Evolutionary conservation across 1,140 invertebrate genomes (phyloP).

Genomic region (Diabrotica virgifera): DNA sequence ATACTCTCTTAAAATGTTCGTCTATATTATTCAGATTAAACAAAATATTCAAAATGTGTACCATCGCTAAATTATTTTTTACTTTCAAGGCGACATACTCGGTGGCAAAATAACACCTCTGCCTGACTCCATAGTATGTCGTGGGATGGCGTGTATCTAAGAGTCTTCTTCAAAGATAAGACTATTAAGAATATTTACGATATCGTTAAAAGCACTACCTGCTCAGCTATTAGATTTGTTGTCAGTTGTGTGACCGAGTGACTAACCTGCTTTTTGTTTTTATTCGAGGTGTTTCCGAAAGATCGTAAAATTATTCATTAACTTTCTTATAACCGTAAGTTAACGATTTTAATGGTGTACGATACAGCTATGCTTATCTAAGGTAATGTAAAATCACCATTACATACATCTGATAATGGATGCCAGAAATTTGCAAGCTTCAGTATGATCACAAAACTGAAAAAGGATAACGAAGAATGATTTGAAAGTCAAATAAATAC

Average conservation of each 20-base stretch:
- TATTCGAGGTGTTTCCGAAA: background rate
- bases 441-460: too few species aligned
- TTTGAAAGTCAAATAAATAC: too few species aligned
- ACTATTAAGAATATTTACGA: conserved; percentile 3
- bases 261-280: background rate
- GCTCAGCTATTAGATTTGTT: conserved; percentile 2
- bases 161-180: background rate
- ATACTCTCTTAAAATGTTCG: too few species aligned
- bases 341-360: too few species aligned
- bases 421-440: too few species aligned
- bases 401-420: too few species aligned
- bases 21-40: too few species aligned
- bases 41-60: too few species aligned
- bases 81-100: background rate
- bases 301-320: background rate
- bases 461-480: too few species aligned
- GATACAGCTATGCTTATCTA: too few species aligned
- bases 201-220: background rate
- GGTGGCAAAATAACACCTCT: background rate
- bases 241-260: background rate
- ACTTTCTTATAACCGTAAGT: background rate
- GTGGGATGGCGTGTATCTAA: background rate
- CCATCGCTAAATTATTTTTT: too few species aligned
- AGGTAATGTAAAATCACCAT: too few species aligned
- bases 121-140: background rate